These are phyloP conservation scores for Melanchra persicariae DNA, from an alignment of 2,888 invertebrate species.

Conservation along the genomic window DNA sequence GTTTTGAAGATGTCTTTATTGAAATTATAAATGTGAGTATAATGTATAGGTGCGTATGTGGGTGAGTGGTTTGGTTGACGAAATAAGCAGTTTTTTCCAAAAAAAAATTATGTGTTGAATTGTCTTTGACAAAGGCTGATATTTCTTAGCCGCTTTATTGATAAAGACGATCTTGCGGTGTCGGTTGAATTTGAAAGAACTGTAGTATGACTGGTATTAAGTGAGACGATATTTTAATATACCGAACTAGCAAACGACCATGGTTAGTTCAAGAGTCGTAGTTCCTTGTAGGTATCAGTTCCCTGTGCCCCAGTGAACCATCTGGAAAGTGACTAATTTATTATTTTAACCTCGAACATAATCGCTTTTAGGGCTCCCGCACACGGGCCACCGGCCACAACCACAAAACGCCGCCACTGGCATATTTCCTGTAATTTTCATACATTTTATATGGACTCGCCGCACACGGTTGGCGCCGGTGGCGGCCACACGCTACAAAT, in stretches of 20 bases:
- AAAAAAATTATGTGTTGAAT: not conserved
- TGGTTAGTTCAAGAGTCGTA: no score
- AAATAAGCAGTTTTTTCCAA: not conserved
- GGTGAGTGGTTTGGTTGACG: constrained; percentile 14
- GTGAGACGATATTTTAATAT: not conserved
- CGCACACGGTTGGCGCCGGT: no score
- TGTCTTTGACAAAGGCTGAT: not conserved
- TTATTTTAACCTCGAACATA: not conserved
- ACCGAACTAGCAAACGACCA: no score
- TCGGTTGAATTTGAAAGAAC: not conserved
- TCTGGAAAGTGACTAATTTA: not conserved
- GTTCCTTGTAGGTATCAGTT: no score
- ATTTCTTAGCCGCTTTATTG: not conserved
- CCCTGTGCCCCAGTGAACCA: no score
- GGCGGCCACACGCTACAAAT: no score
- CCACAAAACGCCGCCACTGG: no score
- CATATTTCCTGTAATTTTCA: no score
- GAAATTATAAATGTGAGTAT: constrained; percentile 16
- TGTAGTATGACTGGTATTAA: not conserved
- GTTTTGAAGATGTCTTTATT: constrained; percentile 30
- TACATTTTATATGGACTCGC: no score
- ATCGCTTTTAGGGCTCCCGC: no score
- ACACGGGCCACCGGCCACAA: no score
- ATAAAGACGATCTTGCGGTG: not conserved
- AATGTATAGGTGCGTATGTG: constrained; percentile 25